Evolutionary conservation across 2,888 invertebrate genomes (phyloP), one percentile per base, ranked within the genome.

Genomic region (Agrenia bidenticulata): DNA sequence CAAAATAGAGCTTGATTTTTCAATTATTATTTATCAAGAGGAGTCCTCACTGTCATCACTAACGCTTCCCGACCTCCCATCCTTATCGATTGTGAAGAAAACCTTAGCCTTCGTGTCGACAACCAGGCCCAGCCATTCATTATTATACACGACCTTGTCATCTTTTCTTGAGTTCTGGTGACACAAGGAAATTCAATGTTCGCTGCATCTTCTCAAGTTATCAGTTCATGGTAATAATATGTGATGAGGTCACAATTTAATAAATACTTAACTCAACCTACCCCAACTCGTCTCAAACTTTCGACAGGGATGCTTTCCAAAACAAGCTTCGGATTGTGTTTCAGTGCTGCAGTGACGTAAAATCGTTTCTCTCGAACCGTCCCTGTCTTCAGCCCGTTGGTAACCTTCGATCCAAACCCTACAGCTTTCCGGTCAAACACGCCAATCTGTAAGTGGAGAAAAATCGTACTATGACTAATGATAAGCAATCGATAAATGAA

Each of bases 61-160:
- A 42, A 58, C 45, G 2, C 2, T n/a, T n/a, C 58, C 58, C 13
- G 37, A 2, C n/a, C 41, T 49, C n/a, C 49, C 66, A 21, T 61
- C 54, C 19, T 39, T 37, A 26, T 55, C 53, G 2, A 63, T 37
- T 51, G 59, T 60, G n/a, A 69, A 50, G 37, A 61, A 26, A 7
- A 69, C 19, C 24, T 60, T 32, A 1, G 49, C 41, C 13, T 58
- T 54, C n/a, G 51, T 61, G 1, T 65, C 61, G 5, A 39, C 60
- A 15, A 54, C 58, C 2, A 69, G 19, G 19, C 69, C 69, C 24
- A 69, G 17, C 69, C 69, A 69, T n/a, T 58, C 27, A 1, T 61
- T 56, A 0, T 56, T 32, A 26, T 56, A 69, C 19, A 66, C 17
- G 37, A 69, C 56, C 42, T 69, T 69, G 26, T 23, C 55, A 15